These are phyloP conservation scores for Trachythela sp. DNA, from an alignment of 64 coral and sea anemone species.

Conservation along the genomic window DNA sequence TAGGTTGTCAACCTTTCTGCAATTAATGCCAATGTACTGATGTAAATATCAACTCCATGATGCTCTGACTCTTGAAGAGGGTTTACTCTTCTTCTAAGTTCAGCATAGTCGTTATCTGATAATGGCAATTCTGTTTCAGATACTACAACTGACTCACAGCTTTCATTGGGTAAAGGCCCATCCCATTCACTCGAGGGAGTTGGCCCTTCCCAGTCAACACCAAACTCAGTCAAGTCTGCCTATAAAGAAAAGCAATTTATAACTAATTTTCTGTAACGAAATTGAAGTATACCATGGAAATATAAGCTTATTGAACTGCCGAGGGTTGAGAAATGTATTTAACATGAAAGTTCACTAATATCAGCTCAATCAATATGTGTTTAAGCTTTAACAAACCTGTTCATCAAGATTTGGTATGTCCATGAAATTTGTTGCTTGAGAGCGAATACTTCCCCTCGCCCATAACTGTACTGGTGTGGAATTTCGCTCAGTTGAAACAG, in stretches of 20 bases:
- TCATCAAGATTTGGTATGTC: constrained; percentile 3
- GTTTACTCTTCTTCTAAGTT: not conserved
- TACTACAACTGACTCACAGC: not conserved
- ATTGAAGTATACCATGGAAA: no score
- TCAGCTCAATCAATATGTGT: no score
- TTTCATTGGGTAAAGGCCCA: not conserved
- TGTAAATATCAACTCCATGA: not conserved
- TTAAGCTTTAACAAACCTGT: not conserved
- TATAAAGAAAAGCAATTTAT: not conserved
- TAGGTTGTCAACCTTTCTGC: not conserved
- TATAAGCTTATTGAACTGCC: no score
- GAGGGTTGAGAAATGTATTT: no score
- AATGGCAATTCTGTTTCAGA: not conserved
- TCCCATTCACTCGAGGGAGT: not conserved
- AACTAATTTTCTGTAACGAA: not conserved
- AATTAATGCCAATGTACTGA: not conserved
- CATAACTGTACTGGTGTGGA: not conserved
- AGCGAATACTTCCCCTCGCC: not conserved
- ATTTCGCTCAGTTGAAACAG: not conserved
- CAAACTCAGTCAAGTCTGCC: not conserved
- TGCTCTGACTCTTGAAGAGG: not conserved
- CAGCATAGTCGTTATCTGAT: not conserved
- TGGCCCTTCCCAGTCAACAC: not conserved
- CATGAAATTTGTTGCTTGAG: not conserved
- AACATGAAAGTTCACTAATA: no score